Base-by-base conservation (phyloP, 2,797 vertebrate genomes). In the Ambastaia sidthimunki region DNA sequence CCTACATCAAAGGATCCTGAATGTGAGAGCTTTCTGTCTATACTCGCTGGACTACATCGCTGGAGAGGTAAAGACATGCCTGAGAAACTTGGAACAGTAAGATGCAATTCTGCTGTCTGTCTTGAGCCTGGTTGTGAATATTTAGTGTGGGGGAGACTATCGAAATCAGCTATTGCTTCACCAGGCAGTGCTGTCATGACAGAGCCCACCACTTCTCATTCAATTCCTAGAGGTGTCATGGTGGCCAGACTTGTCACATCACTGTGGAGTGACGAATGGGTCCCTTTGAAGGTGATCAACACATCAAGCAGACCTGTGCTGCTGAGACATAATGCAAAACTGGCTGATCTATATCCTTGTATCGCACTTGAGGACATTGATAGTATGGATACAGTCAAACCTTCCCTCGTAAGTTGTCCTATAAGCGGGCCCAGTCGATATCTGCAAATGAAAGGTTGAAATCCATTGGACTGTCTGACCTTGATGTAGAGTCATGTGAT, bases 181-280 rank as follows among this genome's bases (percentile, higher is more conserved):
- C 80, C 81, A 31, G 83, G 78, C 3, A 85, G 87, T 48, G 65
- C 81, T 0, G 52, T 84, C 0, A 76, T 88, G 55, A 78, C 76
- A 9, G 74, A 86, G 47, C 81, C 62, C 2, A 83, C 74, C 0
- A 62, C 80, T 2, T 78, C 66, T 16, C 28, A 23, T 3, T 84
- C 81, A 6, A 74, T 67, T 12, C 84, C 76, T 4, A 80, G 66
- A 34, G 60, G 78, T n/a, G 23, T 88, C 2, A 37, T 85, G 50
- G 72, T 86, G 0, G 28, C 50, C 0, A 77, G 19, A 18, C 50
- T 80, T 7, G 62, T 85, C 0, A 83, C 84, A 1, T 4, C 71
- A 0, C 0, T 84, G 12, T 85, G 80, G 75, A 60, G 80, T 16
- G 72, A 87, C 25, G 21, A 78, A 0, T 71, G 23, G 68, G 52